These are phyloP conservation scores for Epirrhoe alternata DNA, from an alignment of 2,888 invertebrate species.

Conservation along the genomic window DNA sequence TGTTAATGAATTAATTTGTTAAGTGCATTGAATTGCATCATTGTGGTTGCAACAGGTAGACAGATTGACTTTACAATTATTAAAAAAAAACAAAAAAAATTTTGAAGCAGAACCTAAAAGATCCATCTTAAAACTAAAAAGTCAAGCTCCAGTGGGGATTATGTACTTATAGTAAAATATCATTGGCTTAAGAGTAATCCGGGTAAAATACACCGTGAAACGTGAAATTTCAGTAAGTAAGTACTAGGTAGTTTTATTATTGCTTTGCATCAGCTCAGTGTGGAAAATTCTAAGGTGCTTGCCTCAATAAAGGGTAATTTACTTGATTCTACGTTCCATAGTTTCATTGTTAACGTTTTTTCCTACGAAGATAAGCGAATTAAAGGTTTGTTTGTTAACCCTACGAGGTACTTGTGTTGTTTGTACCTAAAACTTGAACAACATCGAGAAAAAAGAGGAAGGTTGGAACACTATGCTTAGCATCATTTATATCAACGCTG, in stretches of 20 bases:
- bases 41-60: conserved; percentile 8
- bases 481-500: too few species aligned
- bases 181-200: too few species aligned
- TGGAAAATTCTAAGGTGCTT: conserved; percentile 10
- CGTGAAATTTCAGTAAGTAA: too few species aligned
- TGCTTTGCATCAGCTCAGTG: background rate
- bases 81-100: too few species aligned
- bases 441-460: too few species aligned
- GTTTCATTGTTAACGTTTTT: conserved; percentile 14
- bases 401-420: background rate
- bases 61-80: background rate
- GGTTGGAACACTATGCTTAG: too few species aligned
- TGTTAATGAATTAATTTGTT: conserved; percentile 16
- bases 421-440: background rate
- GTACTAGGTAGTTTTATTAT: background rate
- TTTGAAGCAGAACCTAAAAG: too few species aligned
- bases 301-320: conserved; percentile 8
- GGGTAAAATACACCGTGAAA: too few species aligned
- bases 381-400: conserved; percentile 2
- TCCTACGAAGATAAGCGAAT: background rate
- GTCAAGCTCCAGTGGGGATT: too few species aligned
- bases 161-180: too few species aligned
- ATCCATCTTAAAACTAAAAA: too few species aligned
- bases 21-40: conserved; percentile 16
- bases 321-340: conserved; percentile 15